Evolutionary conservation across 2,888 invertebrate genomes (phyloP), one percentile per base, ranked within the genome.

Genomic region (Heteromyza rotundicornis): DNA sequence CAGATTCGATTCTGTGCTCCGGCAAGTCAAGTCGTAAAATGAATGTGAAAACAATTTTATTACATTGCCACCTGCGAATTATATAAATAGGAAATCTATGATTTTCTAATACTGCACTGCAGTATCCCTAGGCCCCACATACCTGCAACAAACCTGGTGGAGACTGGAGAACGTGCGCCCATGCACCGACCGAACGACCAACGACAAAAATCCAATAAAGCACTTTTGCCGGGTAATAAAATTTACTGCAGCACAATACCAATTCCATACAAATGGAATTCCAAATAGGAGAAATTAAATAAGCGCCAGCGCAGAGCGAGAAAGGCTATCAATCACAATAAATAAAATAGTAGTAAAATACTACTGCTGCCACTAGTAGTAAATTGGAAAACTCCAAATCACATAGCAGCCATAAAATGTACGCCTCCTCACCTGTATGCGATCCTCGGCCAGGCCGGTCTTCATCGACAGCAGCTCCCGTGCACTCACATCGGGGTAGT

Each of bases 401-500:
- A 40, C 40, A 12, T 40, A 3, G 16, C 40, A n/a, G 40, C 40
- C 40, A 40, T 40, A 40, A 40, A 47, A 40, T 10, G 40, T 7
- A 8, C 40, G n/a, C n/a, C 5, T 27, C 7, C 89, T 87, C 74
- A 95, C 95, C 91, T 95, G 95, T 88, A 95, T 95, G 84, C 95
- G 89, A 85, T 95, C 95, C 82, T 95, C 95, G 40, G 95, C 95
- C 56, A 95, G 87, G 82, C 95, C 95, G 50, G 95, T 95, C 84
- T 95, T 94, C 76, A 95, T 88, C 63, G 94, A 94, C 72, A 95
- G 87, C 92, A 94, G 92, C 85, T 95, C 95, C 62, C 98, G 86
- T 59, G 98, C 97, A 84, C 97, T 97, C 70, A 99, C 98, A 85
- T 99, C 98, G 7, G 99, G 98, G 85, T 99, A 99, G 86, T 98